Conservation (phyloP, 53 echinoderm and acorn worm species). For the Holothuria leucospilota region DNA sequence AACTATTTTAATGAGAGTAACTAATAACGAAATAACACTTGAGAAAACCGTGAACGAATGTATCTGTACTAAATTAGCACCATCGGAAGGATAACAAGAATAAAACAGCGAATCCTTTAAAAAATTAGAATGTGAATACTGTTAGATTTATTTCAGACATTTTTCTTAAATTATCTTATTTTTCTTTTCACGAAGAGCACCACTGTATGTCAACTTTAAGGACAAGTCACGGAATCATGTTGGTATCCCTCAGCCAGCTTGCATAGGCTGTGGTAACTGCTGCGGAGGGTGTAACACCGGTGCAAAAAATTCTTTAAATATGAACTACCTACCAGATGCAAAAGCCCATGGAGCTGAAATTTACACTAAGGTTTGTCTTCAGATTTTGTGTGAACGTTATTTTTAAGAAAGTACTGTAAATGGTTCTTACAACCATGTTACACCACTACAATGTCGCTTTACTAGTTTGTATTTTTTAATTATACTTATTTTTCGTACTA, state of each 20-base stretch:
- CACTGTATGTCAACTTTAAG: conserved; percentile 82
- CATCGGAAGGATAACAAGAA: too few species aligned
- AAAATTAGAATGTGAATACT: too few species aligned
- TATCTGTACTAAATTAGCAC: too few species aligned
- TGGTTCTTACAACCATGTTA: too few species aligned
- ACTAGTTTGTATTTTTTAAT: too few species aligned
- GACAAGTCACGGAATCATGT: conserved; percentile 74
- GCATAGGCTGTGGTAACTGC: conserved; percentile 86
- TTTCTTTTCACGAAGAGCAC: conserved; percentile 54
- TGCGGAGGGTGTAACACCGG: conserved; percentile 90
- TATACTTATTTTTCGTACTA: too few species aligned
- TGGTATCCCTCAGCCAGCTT: conserved; percentile 87
- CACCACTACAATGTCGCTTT: too few species aligned
- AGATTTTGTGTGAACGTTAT: background rate
- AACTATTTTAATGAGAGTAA: too few species aligned
- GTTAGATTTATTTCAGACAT: background rate
- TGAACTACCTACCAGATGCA: conserved; percentile 90
- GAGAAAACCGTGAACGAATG: too few species aligned
- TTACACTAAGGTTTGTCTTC: conserved; percentile 70
- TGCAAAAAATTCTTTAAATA: conserved; percentile 86
- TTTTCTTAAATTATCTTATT: background rate
- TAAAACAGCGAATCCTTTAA: too few species aligned
- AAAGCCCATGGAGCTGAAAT: conserved; percentile 84
- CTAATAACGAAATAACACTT: too few species aligned
- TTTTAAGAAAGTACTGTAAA: too few species aligned